phyloP scores from a whole-genome alignment of 2,888 invertebrate species.

The Ormyrus rosae region DNA sequence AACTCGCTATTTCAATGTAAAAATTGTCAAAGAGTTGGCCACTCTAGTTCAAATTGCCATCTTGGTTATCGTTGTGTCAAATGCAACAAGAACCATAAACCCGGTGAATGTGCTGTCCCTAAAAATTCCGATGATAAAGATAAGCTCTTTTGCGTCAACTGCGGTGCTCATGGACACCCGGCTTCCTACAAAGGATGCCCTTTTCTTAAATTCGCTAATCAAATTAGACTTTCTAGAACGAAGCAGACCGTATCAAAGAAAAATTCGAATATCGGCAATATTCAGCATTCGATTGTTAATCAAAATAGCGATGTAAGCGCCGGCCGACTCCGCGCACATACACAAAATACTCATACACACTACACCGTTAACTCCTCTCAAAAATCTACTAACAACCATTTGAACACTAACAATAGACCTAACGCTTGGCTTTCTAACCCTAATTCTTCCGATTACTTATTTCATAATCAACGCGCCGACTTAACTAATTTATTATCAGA shows the following conservation, averaged over 20 bases:
- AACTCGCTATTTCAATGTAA: constrained; percentile 35
- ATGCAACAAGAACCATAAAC: constrained; percentile 16
- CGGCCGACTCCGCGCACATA: too few relatives aligned
- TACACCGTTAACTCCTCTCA: too few relatives aligned
- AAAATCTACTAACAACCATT: too few relatives aligned
- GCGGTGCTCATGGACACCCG: constrained; percentile 15
- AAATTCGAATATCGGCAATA: too few relatives aligned
- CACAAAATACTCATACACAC: too few relatives aligned
- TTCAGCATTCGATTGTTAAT: too few relatives aligned
- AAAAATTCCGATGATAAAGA: not conserved
- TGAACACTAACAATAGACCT: not conserved
- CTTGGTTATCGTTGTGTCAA: constrained; percentile 29
- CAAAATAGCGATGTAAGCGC: too few relatives aligned
- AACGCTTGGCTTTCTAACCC: not conserved
- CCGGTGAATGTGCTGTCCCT: not conserved
- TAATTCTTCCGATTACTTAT: not conserved
- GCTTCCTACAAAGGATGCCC: constrained; percentile 36
- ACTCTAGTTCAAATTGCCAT: constrained; percentile 9
- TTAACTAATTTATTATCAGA: not conserved
- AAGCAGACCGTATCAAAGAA: too few relatives aligned
- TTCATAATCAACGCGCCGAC: not conserved
- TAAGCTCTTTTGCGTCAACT: constrained; percentile 18
- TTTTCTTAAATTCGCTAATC: constrained; percentile 17
- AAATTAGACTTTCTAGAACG: not conserved
- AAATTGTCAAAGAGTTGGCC: constrained; percentile 42